Percentiles rank a stretch among this genome's conserved stretches.
Conservation (phyloP, 2,888 invertebrate genomes). For the Habrosyne pyritoides region DNA sequence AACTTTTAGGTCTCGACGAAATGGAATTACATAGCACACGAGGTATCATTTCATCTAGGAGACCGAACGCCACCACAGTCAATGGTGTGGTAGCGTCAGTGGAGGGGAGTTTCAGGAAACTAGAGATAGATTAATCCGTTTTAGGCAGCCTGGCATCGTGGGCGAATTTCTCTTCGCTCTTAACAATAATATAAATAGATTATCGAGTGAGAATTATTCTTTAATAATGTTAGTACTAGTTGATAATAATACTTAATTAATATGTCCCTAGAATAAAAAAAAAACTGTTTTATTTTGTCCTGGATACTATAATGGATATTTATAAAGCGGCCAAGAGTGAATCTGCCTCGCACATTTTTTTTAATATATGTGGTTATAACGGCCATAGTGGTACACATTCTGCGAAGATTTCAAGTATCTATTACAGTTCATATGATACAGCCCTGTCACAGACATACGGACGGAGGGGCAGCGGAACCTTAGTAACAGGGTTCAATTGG, state of each 20-base stretch:
- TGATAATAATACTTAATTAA: not conserved
- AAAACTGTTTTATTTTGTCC: too few relatives aligned
- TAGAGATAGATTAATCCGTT: conserved; percentile 85
- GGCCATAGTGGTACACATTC: too few relatives aligned
- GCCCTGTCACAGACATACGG: too few relatives aligned
- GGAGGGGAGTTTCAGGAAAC: conserved; percentile 87
- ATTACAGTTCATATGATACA: too few relatives aligned
- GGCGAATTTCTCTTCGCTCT: not conserved
- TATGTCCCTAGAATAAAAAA: too few relatives aligned
- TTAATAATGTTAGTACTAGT: not conserved
- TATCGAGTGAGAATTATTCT: not conserved
- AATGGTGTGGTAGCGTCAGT: conserved; percentile 58
- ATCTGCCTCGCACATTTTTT: too few relatives aligned
- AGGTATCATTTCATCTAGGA: conserved; percentile 73
- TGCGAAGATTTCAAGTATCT: too few relatives aligned
- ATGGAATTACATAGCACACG: conserved; percentile 86
- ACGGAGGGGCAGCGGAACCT: too few relatives aligned
- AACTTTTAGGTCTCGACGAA: conserved; percentile 83
- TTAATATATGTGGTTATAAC: too few relatives aligned
- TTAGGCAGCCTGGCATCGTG: not conserved
- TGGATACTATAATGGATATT: too few relatives aligned
- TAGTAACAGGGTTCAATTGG: too few relatives aligned
- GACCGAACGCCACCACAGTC: conserved; percentile 40
- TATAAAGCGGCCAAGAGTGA: too few relatives aligned
- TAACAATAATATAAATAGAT: not conserved